Conservation (phyloP, 1,140 invertebrate genomes). For the Conus betulinus region DNA sequence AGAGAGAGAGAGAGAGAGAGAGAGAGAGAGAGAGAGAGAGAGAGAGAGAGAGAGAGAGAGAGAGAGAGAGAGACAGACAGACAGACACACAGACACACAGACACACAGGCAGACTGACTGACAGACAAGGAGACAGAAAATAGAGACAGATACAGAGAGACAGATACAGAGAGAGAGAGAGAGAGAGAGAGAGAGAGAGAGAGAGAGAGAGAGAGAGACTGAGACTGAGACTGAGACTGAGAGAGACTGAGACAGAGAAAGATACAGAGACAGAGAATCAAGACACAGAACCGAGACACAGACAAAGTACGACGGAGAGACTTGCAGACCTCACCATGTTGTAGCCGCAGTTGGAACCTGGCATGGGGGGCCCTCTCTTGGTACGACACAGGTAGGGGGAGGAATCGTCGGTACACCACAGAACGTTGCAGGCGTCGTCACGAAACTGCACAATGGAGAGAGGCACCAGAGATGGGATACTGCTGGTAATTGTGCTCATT, state of each 20-base stretch:
- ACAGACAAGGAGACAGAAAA: no score
- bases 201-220: neutral
- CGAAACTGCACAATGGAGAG: constrained; percentile 51
- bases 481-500: neutral
- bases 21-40: neutral
- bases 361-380: constrained; percentile 84
- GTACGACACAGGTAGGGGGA: constrained; percentile 82
- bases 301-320: no score
- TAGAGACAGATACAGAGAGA: neutral
- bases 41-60: no score
- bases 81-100: no score
- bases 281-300: neutral
- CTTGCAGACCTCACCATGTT: constrained; percentile 77
- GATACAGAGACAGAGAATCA: neutral
- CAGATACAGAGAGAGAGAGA: no score
- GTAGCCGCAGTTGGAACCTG: constrained; percentile 83
- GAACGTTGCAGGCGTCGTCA: constrained; percentile 80
- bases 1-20: constrained; percentile 23
- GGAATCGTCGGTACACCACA: constrained; percentile 84
- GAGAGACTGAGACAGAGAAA: neutral
- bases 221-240: neutral
- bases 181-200: neutral
- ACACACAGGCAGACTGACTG: no score
- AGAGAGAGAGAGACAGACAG: no score
- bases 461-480: neutral